Percentiles rank a stretch among this genome's conserved stretches.
These are phyloP conservation scores for Archips xylosteana DNA, from an alignment of 2,888 invertebrate genomes.

Conservation along the genomic window DNA sequence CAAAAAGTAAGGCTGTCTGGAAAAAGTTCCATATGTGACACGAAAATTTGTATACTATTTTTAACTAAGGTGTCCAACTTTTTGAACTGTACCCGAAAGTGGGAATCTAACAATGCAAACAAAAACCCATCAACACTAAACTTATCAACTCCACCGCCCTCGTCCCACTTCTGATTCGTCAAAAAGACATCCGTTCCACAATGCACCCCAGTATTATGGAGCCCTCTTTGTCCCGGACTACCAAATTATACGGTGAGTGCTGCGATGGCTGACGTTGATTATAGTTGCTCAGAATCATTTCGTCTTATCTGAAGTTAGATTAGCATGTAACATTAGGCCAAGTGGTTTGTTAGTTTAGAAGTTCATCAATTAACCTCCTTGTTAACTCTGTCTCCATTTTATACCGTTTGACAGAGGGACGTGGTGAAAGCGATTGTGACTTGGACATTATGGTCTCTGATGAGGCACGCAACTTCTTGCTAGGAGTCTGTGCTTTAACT, in stretches of 20 bases:
- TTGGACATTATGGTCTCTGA: too few relatives aligned
- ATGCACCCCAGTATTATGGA: conserved; percentile 6
- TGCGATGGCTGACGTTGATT: conserved; percentile 29
- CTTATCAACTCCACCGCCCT: neutral
- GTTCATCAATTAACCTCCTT: too few relatives aligned
- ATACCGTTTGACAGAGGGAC: too few relatives aligned
- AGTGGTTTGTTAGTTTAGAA: neutral
- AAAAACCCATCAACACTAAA: conserved; percentile 1
- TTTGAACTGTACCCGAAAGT: too few relatives aligned
- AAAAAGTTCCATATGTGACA: too few relatives aligned
- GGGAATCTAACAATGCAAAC: neutral
- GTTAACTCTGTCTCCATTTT: too few relatives aligned
- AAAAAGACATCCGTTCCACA: conserved; percentile 32
- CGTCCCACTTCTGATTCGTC: conserved; percentile 31
- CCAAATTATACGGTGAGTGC: conserved; percentile 28
- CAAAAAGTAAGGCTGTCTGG: too few relatives aligned
- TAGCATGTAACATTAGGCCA: neutral
- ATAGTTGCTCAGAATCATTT: conserved; percentile 18
- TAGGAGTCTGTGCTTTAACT: too few relatives aligned
- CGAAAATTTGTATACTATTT: too few relatives aligned
- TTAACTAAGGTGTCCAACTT: too few relatives aligned
- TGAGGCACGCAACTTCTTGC: too few relatives aligned
- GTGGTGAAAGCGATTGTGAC: too few relatives aligned
- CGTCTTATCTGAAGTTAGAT: conserved; percentile 12
- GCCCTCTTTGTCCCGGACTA: conserved; percentile 4